These are phyloP conservation scores for Drosophila yakuba DNA, from an alignment of 1,140 invertebrate species.

Conservation along the genomic window DNA sequence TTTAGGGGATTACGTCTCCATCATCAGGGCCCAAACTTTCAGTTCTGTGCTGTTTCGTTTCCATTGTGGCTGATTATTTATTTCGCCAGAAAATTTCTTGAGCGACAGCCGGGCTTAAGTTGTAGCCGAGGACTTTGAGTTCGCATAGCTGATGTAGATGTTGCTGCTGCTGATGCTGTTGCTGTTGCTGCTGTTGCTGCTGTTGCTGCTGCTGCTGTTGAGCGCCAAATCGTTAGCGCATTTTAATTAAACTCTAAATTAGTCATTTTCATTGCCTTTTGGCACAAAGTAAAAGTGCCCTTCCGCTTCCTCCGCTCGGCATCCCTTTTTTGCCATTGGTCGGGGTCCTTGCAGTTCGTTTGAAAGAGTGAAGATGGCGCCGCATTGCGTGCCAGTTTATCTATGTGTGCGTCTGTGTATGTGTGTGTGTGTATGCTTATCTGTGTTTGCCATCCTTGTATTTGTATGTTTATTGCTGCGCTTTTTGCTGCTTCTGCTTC, in stretches of 20 bases:
- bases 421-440: conserved; percentile 25
- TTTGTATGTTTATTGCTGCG: conserved; percentile 72
- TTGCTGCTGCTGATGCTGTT: conserved; percentile 11
- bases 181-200: conserved; percentile 20
- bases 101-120: conserved; percentile 68
- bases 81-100: conserved; percentile 58
- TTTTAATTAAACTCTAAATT: conserved; percentile 83
- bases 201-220: conserved; percentile 31
- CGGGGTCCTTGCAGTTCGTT: conserved; percentile 49
- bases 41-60: conserved; percentile 7
- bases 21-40: conserved; percentile 21
- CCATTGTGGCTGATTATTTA: conserved; percentile 59
- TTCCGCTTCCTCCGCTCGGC: conserved; percentile 12
- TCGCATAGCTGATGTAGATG: conserved; percentile 24
- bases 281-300: conserved; percentile 65
- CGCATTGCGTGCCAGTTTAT: conserved; percentile 42
- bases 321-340: conserved; percentile 1
- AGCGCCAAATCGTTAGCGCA: conserved; percentile 74
- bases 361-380: conserved; percentile 51
- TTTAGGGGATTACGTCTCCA: conserved; percentile 44
- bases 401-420: background rate
- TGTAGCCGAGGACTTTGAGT: conserved; percentile 43
- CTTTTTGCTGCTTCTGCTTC: conserved; percentile 66
- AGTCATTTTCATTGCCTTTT: conserved; percentile 79
- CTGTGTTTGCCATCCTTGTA: conserved; percentile 37